Evolutionary conservation across 1,140 invertebrate species (phyloP).

Genomic region (Psilanteris sp.): DNA sequence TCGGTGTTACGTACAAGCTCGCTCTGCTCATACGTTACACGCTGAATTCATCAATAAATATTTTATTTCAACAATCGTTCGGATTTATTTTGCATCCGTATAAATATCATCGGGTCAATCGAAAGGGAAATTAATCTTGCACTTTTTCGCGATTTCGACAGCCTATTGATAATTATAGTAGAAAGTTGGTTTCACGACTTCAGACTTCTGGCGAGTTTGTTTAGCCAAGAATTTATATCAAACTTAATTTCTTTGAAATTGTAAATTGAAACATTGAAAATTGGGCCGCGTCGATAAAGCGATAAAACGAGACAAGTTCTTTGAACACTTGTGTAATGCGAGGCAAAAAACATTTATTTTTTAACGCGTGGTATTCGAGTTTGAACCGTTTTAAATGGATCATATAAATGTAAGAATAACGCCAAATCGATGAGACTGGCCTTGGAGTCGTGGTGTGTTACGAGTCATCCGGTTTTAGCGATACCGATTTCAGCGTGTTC

Average conservation of each 20-base stretch:
- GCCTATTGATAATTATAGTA: too few species aligned
- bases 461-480: constrained; percentile 31
- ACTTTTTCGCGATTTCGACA: constrained; percentile 9
- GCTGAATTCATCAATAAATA: constrained; percentile 41
- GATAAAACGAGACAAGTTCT: constrained; percentile 17
- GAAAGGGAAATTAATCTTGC: constrained; percentile 8
- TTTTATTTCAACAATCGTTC: constrained; percentile 26
- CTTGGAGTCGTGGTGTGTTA: constrained; percentile 43
- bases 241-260: constrained; percentile 19
- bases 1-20: constrained; percentile 32
- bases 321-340: constrained; percentile 13
- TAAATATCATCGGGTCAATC: constrained; percentile 44
- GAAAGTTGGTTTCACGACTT: too few species aligned
- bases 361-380: constrained; percentile 15
- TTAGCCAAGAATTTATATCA: constrained; percentile 1
- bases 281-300: constrained; percentile 22
- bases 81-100: constrained; percentile 1
- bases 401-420: constrained; percentile 52
- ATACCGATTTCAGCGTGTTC: constrained; percentile 28
- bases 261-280: constrained; percentile 26
- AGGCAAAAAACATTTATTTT: constrained; percentile 30
- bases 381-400: constrained; percentile 61
- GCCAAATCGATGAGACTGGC: constrained; percentile 41
- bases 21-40: constrained; percentile 46
- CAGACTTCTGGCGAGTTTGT: too few species aligned